Evolutionary conservation across 2,797 vertebrate genomes (phyloP).

Genomic region (Crotalus adamanteus): DNA sequence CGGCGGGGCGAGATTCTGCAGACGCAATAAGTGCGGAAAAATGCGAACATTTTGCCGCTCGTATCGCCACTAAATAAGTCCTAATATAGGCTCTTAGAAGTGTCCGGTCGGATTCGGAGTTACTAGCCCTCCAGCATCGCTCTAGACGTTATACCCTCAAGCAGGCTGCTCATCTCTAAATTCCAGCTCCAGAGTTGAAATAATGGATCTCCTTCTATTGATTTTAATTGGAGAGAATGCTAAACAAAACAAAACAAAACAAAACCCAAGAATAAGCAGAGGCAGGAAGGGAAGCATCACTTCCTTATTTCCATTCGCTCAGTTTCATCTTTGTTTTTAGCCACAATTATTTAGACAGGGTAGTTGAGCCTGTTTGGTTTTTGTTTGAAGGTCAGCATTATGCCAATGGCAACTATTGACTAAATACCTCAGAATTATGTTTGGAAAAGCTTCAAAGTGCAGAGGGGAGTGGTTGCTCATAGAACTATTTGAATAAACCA

Average conservation of each 20-base stretch:
- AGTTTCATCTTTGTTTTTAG: background rate
- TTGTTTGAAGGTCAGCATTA: background rate
- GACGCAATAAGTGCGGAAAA: too few relatives aligned
- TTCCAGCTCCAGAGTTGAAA: background rate
- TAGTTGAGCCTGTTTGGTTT: background rate
- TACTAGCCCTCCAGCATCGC: too few relatives aligned
- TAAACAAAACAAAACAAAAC: background rate
- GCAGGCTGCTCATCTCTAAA: background rate
- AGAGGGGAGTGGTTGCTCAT: background rate
- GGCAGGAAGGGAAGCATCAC: background rate
- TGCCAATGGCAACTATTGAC: background rate
- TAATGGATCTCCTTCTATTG: background rate
- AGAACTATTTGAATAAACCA: background rate
- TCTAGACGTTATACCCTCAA: too few relatives aligned
- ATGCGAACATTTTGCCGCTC: too few relatives aligned
- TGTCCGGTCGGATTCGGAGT: too few relatives aligned
- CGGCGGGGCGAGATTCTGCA: too few relatives aligned
- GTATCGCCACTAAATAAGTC: too few relatives aligned
- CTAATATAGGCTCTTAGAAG: too few relatives aligned
- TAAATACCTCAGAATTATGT: background rate
- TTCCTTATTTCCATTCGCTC: background rate
- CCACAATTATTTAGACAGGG: background rate
- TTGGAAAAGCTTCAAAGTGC: background rate
- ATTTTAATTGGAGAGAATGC: background rate
- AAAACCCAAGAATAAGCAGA: background rate